Evolutionary conservation across 2,797 vertebrate genomes (phyloP).

Genomic region (Enteromius mattozi): DNA sequence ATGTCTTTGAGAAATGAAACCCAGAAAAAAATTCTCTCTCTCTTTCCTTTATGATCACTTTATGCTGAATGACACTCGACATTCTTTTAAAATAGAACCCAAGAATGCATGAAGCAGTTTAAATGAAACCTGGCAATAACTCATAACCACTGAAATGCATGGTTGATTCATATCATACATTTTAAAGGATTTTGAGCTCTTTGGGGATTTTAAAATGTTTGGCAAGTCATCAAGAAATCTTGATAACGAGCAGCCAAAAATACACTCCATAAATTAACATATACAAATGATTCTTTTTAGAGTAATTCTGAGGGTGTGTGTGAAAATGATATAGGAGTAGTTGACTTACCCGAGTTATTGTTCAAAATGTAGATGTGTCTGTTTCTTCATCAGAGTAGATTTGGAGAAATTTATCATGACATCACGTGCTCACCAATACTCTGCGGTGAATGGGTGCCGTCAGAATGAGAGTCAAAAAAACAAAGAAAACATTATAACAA

Average conservation of each 20-base stretch:
- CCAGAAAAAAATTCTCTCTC: background rate
- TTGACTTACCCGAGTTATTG: background rate
- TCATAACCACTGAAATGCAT: background rate
- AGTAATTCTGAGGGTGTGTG: background rate
- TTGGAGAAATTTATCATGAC: background rate
- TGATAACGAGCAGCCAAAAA: background rate
- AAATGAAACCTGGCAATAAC: constrained; percentile 15
- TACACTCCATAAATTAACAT: background rate
- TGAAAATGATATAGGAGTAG: background rate
- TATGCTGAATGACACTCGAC: constrained; percentile 33
- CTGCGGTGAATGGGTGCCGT: background rate
- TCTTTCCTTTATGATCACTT: constrained; percentile 19
- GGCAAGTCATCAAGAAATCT: background rate
- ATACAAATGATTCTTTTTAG: background rate
- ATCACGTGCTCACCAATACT: background rate
- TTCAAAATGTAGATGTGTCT: background rate
- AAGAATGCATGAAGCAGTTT: constrained; percentile 17
- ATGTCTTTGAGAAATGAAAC: constrained; percentile 25
- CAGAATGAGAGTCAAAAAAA: background rate
- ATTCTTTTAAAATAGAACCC: constrained; percentile 1
- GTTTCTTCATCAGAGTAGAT: background rate
- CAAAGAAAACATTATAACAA: background rate
- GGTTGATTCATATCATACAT: constrained; percentile 1
- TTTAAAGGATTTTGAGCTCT: background rate
- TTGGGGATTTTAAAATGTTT: background rate